Percentiles rank a stretch among this genome's conserved stretches.
Evolutionary conservation across 2,888 invertebrate species (phyloP).

Genomic region (Acrocyrtus sp.): DNA sequence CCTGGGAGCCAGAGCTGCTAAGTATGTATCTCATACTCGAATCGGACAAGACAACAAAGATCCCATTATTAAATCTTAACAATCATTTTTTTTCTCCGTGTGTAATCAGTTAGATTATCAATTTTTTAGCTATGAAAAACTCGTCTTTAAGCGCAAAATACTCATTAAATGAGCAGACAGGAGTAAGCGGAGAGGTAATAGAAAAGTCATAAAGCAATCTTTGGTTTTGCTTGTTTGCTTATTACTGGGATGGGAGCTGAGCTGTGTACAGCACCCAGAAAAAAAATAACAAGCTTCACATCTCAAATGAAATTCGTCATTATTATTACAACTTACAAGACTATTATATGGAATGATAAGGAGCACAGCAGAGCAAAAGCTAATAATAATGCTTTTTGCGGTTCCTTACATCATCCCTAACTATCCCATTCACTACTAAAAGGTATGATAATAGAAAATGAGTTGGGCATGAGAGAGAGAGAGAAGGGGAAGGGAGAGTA

Average conservation of each 20-base stretch:
- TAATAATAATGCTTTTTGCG: too few relatives aligned
- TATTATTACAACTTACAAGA: slow-evolving; percentile 15
- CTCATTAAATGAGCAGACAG: slow-evolving; percentile 33
- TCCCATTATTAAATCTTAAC: slow-evolving; percentile 42
- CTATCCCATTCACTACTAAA: too few relatives aligned
- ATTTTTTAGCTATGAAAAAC: slow-evolving; percentile 29
- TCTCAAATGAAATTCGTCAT: slow-evolving; percentile 36
- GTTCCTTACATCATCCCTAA: too few relatives aligned
- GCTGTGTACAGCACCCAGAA: too few relatives aligned
- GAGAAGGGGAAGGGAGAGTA: too few relatives aligned
- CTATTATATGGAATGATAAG: too few relatives aligned
- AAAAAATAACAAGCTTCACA: too few relatives aligned
- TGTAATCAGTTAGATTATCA: slow-evolving; percentile 44
- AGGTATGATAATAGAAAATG: too few relatives aligned
- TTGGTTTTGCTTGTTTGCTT: slow-evolving; percentile 19
- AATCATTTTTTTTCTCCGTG: too few relatives aligned
- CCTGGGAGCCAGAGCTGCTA: neutral
- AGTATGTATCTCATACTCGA: slow-evolving; percentile 22
- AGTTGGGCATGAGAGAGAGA: too few relatives aligned
- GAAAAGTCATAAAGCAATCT: slow-evolving; percentile 42
- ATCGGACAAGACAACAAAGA: slow-evolving; percentile 19
- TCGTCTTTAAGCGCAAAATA: slow-evolving; percentile 36
- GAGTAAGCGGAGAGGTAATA: slow-evolving; percentile 7
- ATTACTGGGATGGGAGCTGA: too few relatives aligned
- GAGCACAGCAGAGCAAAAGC: too few relatives aligned